Conservation (phyloP, 1,140 invertebrate genomes). For the Brachionus asplanchnoidis region DNA sequence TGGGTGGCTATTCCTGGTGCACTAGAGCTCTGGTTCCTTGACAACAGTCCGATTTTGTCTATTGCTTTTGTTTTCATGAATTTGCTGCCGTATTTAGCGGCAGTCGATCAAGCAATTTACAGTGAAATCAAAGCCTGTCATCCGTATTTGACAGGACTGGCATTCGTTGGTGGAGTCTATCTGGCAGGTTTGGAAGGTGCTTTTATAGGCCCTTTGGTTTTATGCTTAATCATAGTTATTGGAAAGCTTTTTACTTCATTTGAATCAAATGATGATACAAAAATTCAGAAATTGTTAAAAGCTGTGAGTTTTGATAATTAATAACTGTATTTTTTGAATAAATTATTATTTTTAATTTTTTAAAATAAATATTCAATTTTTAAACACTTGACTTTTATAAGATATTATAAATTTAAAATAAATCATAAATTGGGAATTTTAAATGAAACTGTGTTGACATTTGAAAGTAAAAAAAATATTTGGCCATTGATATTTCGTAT, state of each 20-base stretch:
- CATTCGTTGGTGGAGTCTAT: slow-evolving; percentile 95
- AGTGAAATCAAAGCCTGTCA: slow-evolving; percentile 73
- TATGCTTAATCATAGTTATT: slow-evolving; percentile 75
- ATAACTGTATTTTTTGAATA: background rate
- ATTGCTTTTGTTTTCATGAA: slow-evolving; percentile 74
- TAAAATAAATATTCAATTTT: background rate
- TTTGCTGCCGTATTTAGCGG: slow-evolving; percentile 74
- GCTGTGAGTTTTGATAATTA: background rate
- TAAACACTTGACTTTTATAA: background rate
- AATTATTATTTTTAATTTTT: background rate
- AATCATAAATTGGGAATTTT: too few relatives aligned
- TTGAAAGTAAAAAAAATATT: too few relatives aligned
- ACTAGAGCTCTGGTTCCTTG: slow-evolving; percentile 85
- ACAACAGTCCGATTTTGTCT: slow-evolving; percentile 68
- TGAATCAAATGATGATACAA: background rate
- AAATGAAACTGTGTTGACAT: too few relatives aligned
- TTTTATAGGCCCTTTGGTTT: slow-evolving; percentile 84
- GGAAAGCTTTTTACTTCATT: background rate
- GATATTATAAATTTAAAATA: too few relatives aligned
- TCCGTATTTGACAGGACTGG: slow-evolving; percentile 84
- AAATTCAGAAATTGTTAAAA: background rate
- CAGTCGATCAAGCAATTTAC: slow-evolving; percentile 87
- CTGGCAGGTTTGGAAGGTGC: slow-evolving; percentile 92
- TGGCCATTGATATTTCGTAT: too few relatives aligned
- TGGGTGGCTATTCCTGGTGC: slow-evolving; percentile 86